Base-by-base conservation (phyloP, 1,140 invertebrate species). In the Bicyclus anynana region DNA sequence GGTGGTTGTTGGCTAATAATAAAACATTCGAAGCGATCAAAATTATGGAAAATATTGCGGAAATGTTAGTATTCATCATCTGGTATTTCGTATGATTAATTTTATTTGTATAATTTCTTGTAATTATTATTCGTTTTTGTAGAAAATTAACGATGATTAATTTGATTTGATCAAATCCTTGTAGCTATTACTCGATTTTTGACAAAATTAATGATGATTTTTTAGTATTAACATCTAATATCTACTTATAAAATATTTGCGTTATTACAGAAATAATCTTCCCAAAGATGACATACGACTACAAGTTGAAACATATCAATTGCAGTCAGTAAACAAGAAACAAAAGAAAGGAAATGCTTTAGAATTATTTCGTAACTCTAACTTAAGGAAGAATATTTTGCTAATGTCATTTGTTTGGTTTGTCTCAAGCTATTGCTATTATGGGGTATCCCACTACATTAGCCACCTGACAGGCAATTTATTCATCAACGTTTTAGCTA, bases 311-410 rank as follows among this genome's bases (percentile, higher is more conserved):
- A 17, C 71, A 9, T 72, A 78, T 59, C 72, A 75, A 57, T 42
- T 78, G 20, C 55, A 76, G 44, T 65, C 73, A 40, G 56, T 51
- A 47, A 67, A n/a, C 16, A 16, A 21, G n/a, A 67, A 6, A 44
- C 38, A 48, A 26, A 89, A 80, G 40, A 92, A 90, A 63, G 90
- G 91, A 1, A 91, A 82, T 18, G 69, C 95, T 7, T 6, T 92
- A 0, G 94, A 95, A 80, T 82, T 96, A 14, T 92, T 95, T 65
- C 82, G 91, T 38, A 94, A 93, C 0, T 92, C 93, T 0, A 94
- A 93, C 72, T 88, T 96, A 80, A 85, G 94, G 38, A 85, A 90
- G 16, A 95, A 95, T 66, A 94, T 94, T 0, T 77, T 95, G 4
- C 89, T 90, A 20, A 92, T 94, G 74, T 91, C 91, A 26, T 92